These are phyloP conservation scores for Edolisoma coerulescens DNA, from an alignment of 2,113 vertebrate genomes.

Conservation along the genomic window DNA sequence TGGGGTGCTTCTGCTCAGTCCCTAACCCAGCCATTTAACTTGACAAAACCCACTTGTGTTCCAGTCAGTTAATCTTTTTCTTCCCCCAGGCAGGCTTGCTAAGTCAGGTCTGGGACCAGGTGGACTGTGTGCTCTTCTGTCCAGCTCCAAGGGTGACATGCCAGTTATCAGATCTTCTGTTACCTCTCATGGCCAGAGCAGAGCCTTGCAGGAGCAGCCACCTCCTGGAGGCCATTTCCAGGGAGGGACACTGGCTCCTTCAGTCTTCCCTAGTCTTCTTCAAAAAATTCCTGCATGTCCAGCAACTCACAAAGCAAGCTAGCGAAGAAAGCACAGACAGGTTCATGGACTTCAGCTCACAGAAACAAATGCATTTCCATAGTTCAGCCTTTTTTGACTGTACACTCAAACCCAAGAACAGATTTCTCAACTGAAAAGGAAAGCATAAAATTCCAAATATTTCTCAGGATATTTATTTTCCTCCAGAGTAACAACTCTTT, in stretches of 20 bases:
- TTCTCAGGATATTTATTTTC: background rate
- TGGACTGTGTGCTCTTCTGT: fast-evolving
- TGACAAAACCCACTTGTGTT: background rate
- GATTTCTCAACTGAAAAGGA: background rate
- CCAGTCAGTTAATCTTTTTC: background rate
- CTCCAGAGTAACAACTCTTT: background rate
- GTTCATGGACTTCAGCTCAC: background rate
- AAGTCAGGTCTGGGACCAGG: background rate
- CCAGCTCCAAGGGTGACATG: background rate
- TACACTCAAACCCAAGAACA: background rate
- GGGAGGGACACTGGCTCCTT: background rate
- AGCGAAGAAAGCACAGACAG: background rate
- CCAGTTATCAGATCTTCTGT: background rate
- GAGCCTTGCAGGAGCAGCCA: background rate
- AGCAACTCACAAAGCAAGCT: background rate
- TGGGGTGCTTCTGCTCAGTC: background rate
- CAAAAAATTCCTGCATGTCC: background rate
- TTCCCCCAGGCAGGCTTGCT: background rate
- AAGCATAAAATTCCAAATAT: background rate
- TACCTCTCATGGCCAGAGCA: background rate
- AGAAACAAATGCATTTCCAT: background rate
- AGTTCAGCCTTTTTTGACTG: background rate
- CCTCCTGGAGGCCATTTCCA: background rate
- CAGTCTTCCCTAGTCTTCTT: background rate
- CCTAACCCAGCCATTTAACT: background rate